Conservation (phyloP, 2,888 invertebrate genomes). For the Brachylomia viminalis region DNA sequence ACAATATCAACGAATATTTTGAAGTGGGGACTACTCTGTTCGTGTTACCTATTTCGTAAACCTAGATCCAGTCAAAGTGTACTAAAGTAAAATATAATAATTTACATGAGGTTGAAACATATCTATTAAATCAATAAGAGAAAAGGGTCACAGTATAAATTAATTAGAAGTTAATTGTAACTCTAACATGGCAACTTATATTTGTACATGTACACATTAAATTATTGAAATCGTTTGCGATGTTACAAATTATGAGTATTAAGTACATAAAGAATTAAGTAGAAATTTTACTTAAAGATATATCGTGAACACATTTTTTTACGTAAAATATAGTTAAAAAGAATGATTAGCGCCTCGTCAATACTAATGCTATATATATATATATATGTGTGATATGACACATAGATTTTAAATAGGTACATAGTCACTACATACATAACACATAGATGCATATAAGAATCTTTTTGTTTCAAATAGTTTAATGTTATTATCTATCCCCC, state of each 20-base stretch:
- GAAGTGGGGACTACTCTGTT: neutral
- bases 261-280: conserved; percentile 58
- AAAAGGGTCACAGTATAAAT: conserved; percentile 33
- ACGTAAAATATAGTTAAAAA: conserved; percentile 52
- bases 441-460: conserved; percentile 54
- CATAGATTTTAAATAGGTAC: conserved; percentile 57
- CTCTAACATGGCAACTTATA: conserved; percentile 71
- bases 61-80: conserved; percentile 27
- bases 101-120: conserved; percentile 6
- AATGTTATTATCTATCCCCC: conserved; percentile 47
- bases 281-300: conserved; percentile 55
- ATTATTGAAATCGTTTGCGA: conserved; percentile 36
- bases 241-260: conserved; percentile 56
- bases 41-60: conserved; percentile 29
- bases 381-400: conserved; percentile 64
- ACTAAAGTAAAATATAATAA: conserved; percentile 23
- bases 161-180: conserved; percentile 45
- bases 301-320: conserved; percentile 62
- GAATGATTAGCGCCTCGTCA: conserved; percentile 40
- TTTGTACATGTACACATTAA: conserved; percentile 71
- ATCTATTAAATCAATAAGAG: conserved; percentile 17
- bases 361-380: conserved; percentile 57
- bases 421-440: conserved; percentile 61
- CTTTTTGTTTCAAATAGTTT: conserved; percentile 53
- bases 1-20: conserved; percentile 13